Conservation (phyloP, 1,140 invertebrate species). For the Heliothis virescens region DNA sequence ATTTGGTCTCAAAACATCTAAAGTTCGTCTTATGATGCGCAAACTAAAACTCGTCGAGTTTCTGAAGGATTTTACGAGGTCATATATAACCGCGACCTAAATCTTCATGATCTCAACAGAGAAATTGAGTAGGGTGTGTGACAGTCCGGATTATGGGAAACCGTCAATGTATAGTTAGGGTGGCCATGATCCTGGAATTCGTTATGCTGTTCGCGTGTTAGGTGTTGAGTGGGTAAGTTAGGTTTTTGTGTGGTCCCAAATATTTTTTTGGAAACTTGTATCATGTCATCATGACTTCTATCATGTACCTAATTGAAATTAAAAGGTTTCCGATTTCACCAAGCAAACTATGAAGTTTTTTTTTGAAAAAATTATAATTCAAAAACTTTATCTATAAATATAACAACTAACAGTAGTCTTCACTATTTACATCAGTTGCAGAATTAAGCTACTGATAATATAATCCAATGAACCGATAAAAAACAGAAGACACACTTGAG, state of each 20-base stretch:
- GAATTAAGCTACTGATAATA: no score
- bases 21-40: slow-evolving; percentile 2
- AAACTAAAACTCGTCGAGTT: slow-evolving; percentile 43
- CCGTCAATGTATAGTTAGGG: slow-evolving; percentile 42
- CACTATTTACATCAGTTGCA: no score
- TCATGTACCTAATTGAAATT: no score
- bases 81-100: slow-evolving; percentile 47
- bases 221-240: background rate
- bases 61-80: slow-evolving; percentile 45
- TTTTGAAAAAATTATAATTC: no score
- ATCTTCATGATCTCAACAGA: slow-evolving; percentile 45
- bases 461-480: no score
- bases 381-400: no score
- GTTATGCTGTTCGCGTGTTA: slow-evolving; percentile 12
- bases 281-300: no score
- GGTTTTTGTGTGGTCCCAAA: background rate
- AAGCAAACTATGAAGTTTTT: no score
- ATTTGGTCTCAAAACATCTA: slow-evolving; percentile 24
- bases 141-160: slow-evolving; percentile 48
- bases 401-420: no score
- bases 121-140: slow-evolving; percentile 50
- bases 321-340: no score
- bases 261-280: background rate
- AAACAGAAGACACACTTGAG: no score
- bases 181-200: slow-evolving; percentile 10